phyloP scores from a whole-genome alignment of 2,113 vertebrate genomes.

The Gasterosteus nipponicus region DNA sequence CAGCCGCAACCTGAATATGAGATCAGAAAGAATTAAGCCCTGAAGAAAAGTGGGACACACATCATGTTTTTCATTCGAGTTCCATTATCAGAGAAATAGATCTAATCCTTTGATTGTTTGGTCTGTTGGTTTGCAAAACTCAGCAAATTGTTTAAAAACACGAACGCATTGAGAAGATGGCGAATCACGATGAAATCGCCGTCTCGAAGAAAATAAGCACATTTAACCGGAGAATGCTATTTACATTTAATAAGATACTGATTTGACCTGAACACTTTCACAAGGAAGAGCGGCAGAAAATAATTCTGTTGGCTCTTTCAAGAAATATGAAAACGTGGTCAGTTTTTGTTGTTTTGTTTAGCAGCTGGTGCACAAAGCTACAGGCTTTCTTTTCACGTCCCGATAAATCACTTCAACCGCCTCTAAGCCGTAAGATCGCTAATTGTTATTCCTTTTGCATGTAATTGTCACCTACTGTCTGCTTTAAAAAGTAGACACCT shows the following conservation, averaged over 20 bases:
- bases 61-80: neutral
- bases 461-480: neutral
- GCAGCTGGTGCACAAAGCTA: neutral
- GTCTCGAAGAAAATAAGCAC: neutral
- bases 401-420: neutral
- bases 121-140: neutral
- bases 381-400: no score
- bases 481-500: neutral
- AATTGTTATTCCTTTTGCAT: no score
- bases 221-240: slow-evolving; percentile 8
- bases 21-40: slow-evolving; percentile 8
- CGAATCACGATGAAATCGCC: neutral
- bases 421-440: no score
- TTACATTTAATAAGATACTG: slow-evolving; percentile 39
- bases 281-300: slow-evolving; percentile 8
- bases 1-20: slow-evolving; percentile 22
- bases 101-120: neutral
- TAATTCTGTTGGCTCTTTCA: slow-evolving; percentile 11
- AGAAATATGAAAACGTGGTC: slow-evolving; percentile 15
- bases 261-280: slow-evolving; percentile 20
- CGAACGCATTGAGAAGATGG: neutral
- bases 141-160: neutral
- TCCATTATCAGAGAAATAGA: neutral
- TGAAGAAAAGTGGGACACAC: neutral
- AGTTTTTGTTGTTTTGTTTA: neutral